Percentiles rank a stretch among this genome's conserved stretches.
phyloP scores from a whole-genome alignment of 2,113 vertebrate genomes.

The Chiloscyllium plagiosum region DNA sequence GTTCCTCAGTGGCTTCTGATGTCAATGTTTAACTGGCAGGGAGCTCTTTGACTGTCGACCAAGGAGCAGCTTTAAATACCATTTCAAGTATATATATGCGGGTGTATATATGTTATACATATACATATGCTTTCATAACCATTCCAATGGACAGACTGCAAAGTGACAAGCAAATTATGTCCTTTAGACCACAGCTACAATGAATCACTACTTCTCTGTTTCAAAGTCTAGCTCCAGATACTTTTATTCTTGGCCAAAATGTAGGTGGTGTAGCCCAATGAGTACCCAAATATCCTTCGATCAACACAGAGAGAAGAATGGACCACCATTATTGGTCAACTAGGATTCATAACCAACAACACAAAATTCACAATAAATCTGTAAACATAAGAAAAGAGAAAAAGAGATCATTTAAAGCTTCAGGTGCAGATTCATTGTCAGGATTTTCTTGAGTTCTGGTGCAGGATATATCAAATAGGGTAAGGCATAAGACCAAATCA shows the following conservation, averaged over 20 bases:
- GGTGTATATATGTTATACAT: not conserved
- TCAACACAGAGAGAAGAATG: not conserved
- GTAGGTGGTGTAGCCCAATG: not conserved
- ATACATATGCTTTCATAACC: not conserved
- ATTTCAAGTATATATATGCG: not conserved
- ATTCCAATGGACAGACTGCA: not conserved
- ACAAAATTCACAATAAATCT: not conserved
- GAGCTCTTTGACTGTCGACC: not conserved
- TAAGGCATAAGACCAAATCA: too few species aligned
- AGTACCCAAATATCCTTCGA: not conserved
- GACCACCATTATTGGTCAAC: not conserved
- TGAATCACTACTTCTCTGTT: not conserved
- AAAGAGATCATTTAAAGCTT: not conserved
- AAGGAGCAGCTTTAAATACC: not conserved
- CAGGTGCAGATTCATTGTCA: too few species aligned
- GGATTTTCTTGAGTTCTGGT: too few species aligned
- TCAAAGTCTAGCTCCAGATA: not conserved
- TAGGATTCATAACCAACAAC: not conserved
- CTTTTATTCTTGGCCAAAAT: not conserved
- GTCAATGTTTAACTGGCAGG: conserved; percentile 9
- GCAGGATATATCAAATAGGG: too few species aligned
- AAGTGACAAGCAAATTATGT: not conserved
- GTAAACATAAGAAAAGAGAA: not conserved
- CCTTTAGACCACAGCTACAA: not conserved
- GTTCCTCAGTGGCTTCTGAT: not conserved